Percentiles rank a stretch among this genome's conserved stretches.
phyloP scores from a whole-genome alignment of 2,797 vertebrate species.

The Cuniculus paca region DNA sequence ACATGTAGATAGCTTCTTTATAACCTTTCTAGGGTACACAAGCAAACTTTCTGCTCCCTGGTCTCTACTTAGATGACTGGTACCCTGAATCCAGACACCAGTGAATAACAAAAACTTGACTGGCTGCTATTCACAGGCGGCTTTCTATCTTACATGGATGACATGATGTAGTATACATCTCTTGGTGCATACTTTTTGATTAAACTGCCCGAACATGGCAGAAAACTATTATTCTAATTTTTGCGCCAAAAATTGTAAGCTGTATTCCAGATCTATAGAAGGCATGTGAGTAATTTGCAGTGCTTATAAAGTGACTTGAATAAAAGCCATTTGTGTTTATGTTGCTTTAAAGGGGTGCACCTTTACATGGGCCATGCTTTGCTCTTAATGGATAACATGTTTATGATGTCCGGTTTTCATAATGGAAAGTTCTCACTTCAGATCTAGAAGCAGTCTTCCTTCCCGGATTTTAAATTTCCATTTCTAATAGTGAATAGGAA shows the following conservation, averaged over 20 bases:
- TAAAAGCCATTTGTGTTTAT: neutral
- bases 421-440: slow-evolving; percentile 55
- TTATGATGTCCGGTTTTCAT: neutral
- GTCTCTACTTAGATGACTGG: neutral
- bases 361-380: neutral
- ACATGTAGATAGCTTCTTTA: neutral
- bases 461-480: slow-evolving; percentile 25
- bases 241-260: neutral
- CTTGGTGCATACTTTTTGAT: neutral
- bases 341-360: neutral
- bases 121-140: neutral
- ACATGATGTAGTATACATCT: neutral
- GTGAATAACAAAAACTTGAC: neutral
- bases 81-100: neutral
- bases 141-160: neutral
- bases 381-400: neutral
- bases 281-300: neutral
- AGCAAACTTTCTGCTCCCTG: neutral
- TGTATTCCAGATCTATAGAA: neutral
- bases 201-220: neutral
- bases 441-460: slow-evolving; percentile 24
- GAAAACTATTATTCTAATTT: neutral
- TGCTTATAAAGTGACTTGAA: neutral
- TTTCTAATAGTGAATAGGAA: slow-evolving; percentile 60
- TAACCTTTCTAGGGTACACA: neutral